Evolutionary conservation across 2,113 vertebrate species (phyloP).

Genomic region (Apistogramma diplotaenia): DNA sequence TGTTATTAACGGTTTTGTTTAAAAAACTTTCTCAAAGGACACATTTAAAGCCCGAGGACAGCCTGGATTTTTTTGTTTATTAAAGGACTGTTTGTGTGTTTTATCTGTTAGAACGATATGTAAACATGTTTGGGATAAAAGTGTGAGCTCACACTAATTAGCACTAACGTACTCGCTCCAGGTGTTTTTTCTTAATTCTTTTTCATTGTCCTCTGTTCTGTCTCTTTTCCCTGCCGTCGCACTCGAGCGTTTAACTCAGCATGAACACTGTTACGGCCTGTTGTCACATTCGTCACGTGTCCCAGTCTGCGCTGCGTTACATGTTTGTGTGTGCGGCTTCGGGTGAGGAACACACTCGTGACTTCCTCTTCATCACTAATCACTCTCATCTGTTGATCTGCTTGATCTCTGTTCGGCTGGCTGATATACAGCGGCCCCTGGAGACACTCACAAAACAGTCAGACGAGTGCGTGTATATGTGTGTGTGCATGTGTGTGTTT

Average conservation of each 20-base stretch:
- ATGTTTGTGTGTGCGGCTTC: conserved; percentile 50
- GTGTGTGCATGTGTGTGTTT: conserved; percentile 5
- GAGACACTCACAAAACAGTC: conserved; percentile 3
- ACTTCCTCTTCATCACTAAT: conserved; percentile 96
- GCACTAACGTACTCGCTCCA: background rate
- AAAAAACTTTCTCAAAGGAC: background rate
- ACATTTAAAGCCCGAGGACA: background rate
- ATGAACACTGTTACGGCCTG: background rate
- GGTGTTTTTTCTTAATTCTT: background rate
- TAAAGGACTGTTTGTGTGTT: background rate
- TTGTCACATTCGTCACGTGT: conserved; percentile 8
- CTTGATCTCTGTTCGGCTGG: conserved; percentile 77
- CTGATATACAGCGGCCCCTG: conserved; percentile 57
- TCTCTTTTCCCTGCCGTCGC: background rate
- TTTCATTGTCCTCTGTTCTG: background rate
- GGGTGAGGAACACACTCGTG: conserved; percentile 79
- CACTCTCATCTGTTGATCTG: conserved; percentile 84
- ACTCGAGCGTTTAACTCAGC: background rate
- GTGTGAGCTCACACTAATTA: background rate
- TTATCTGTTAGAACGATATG: background rate
- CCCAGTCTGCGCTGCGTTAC: conserved; percentile 43
- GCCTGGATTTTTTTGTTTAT: background rate
- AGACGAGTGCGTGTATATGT: background rate
- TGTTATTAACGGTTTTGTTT: background rate
- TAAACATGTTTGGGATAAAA: background rate